Evolutionary conservation across 2,888 invertebrate species (phyloP), one percentile per base, ranked within the genome.

Genomic region (Priocnemis perturbator): DNA sequence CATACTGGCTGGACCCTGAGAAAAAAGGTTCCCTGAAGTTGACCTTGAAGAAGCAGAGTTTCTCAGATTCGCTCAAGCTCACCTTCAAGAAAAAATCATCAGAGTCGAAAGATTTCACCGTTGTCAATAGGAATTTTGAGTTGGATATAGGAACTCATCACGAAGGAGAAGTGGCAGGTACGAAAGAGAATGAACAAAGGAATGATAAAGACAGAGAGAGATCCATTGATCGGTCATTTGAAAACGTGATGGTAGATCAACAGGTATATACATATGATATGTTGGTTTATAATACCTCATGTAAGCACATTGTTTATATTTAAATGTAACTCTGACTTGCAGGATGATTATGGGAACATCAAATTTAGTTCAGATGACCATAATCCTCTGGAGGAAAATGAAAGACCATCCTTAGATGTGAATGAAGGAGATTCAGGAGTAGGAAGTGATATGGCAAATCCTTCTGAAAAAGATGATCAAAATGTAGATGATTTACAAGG

Each of bases 361-460:
- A 84, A 84, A 64, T 83, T 80, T 58, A 79, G 83, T 21, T 69
- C 78, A 0, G 84, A 87, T 0, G 83, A 83, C 60, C 77, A 81
- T 30, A 86, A 86, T 77, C 83, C 86, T 17, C 55, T 87, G 71
- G 87, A 88, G 67, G 87, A 85, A 47, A 81, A 71, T 64, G 84
- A 83, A 68, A 81, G 84, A 70, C 85, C 85, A 57, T 86, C 85
- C 66, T 77, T 86, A 77, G 89, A 89, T 65, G 77, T 83, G 23
- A 88, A 88, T 59, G 89, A 89, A 69, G 87, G 85, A 26, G 89
- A 89, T 71, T 89, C 89, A 9, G 89, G 89, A n/a, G 89, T 89
- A 73, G 89, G 89, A 19, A 89, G 89, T 78, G 89, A 89, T 79
- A 87, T 87, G 83, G 86, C 86, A 59, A 88, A 89, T 82, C 85